phyloP scores from a whole-genome alignment of 2,113 vertebrate species.

The Muntiacus muntjak region DNA sequence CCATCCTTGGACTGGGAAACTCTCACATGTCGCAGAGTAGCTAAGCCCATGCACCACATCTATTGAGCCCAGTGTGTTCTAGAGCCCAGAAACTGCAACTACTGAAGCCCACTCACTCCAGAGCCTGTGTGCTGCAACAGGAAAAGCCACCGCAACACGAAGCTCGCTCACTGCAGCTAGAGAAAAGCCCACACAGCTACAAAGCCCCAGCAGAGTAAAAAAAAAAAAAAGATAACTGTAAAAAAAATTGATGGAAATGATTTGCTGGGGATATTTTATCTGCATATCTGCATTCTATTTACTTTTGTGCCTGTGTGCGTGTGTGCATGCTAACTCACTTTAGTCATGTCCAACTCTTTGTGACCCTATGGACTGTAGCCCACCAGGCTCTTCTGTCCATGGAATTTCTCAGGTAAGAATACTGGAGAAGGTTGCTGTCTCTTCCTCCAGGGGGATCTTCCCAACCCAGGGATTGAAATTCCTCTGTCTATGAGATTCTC shows the following conservation, averaged over 20 bases:
- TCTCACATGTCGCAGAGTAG: not conserved
- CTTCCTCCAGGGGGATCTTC: not conserved
- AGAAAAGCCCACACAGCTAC: not conserved
- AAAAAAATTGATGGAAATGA: not conserved
- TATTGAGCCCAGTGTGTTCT: not conserved
- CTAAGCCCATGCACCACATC: not conserved
- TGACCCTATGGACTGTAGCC: not conserved
- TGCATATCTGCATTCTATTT: not conserved
- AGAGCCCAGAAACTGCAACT: not conserved
- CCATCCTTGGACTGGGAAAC: not conserved
- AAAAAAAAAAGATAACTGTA: not conserved
- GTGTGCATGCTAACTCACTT: not conserved
- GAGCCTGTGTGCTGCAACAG: not conserved
- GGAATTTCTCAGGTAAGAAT: not conserved
- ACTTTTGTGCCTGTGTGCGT: not conserved
- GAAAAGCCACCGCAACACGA: not conserved
- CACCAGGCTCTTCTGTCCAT: not conserved
- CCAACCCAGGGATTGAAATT: not conserved
- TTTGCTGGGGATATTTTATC: not conserved
- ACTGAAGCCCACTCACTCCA: not conserved
- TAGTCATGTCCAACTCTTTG: not conserved
- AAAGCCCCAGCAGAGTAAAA: not conserved
- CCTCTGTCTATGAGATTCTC: not conserved
- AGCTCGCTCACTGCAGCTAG: not conserved
- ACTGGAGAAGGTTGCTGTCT: not conserved